phyloP scores from a whole-genome alignment of 92 coral and sea anemone species.

The Micromussa lordhowensis region DNA sequence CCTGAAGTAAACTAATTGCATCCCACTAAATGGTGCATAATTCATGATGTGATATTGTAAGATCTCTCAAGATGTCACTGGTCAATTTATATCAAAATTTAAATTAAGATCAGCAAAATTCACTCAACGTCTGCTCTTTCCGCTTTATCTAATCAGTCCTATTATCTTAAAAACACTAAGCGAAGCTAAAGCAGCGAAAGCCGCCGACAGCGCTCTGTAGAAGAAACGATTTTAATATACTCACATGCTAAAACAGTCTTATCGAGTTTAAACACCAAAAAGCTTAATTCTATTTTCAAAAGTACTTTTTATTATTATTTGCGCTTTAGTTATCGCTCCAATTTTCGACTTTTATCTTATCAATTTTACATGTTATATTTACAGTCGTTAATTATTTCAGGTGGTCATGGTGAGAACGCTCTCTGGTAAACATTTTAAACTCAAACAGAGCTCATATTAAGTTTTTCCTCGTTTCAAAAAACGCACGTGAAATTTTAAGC shows the following conservation, averaged over 20 bases:
- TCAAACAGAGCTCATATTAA: neutral
- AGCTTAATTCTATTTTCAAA: neutral
- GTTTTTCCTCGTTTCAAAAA: neutral
- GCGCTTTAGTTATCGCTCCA: neutral
- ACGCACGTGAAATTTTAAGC: neutral
- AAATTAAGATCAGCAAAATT: conserved; percentile 3
- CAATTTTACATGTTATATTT: conserved; percentile 14
- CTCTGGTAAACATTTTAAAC: neutral
- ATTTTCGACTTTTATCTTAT: neutral
- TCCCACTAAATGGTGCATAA: neutral
- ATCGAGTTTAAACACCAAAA: neutral
- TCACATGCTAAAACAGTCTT: neutral
- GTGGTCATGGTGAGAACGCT: neutral
- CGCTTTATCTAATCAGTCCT: neutral
- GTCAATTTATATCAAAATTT: conserved; percentile 7
- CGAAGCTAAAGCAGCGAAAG: neutral
- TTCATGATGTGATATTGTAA: neutral
- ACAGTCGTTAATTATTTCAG: neutral
- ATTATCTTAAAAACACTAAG: neutral
- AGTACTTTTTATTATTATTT: neutral
- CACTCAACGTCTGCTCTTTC: neutral
- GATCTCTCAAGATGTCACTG: neutral
- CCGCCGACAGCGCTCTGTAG: neutral
- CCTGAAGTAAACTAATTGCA: no score
- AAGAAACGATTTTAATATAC: neutral